These are phyloP conservation scores for Megalops cyprinoides DNA, from an alignment of 2,797 vertebrate genomes.

Conservation along the genomic window DNA sequence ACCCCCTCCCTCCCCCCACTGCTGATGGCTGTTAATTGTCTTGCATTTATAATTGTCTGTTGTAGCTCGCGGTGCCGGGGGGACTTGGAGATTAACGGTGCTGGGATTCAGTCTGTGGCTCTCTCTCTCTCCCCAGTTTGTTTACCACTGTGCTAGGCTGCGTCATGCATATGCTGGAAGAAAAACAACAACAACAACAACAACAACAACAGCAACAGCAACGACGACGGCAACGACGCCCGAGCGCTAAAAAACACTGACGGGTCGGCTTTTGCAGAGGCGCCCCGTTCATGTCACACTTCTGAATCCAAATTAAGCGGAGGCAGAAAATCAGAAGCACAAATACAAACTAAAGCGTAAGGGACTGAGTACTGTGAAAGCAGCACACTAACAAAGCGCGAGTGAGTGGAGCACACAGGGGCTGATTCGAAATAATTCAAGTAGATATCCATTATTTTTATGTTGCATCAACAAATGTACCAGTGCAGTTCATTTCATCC, in stretches of 20 bases:
- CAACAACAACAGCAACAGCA: background rate
- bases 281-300: background rate
- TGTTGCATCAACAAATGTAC: background rate
- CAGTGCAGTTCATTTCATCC: background rate
- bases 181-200: background rate
- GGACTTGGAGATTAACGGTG: conserved; percentile 31
- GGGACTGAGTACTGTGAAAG: background rate
- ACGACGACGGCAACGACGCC: background rate
- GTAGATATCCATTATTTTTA: background rate
- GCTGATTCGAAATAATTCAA: background rate
- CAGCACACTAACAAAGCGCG: background rate
- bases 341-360: background rate
- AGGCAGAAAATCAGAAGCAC: background rate
- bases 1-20: conserved; percentile 43
- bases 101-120: background rate
- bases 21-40: conserved; percentile 72
- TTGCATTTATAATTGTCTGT: conserved; percentile 74
- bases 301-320: background rate
- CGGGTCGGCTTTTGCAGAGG: background rate
- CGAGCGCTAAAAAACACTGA: too few relatives aligned
- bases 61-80: conserved; percentile 68
- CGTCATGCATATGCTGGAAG: background rate
- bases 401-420: background rate
- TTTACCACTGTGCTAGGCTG: conserved; percentile 14
- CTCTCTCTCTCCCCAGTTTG: conserved; percentile 18